Evolutionary conservation across 2,888 invertebrate genomes (phyloP), one percentile per base, ranked within the genome.

Genomic region (Spatulosminthurus flaviceps): DNA sequence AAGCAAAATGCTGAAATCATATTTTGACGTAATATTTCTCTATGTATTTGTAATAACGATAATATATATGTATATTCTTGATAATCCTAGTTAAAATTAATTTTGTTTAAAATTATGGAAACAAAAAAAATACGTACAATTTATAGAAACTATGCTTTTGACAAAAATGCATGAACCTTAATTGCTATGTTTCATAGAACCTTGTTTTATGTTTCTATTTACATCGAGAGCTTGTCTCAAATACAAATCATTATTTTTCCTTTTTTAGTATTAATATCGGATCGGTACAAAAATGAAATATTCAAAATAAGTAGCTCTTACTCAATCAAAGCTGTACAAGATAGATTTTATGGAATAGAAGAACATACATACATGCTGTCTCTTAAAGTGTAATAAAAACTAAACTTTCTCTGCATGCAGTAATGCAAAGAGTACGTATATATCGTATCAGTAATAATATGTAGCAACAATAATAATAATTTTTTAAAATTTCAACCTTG

Each of bases 401-500:
- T 34, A 34, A 34, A 34, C 34, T 34, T 34, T 34, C 34, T 9
- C 34, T 34, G 9, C 34, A n/a, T n/a, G n/a, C n/a, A n/a, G n/a
- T n/a, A 4, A 34, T 34, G 34, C 34, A 34, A 7, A 34, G 5
- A 34, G 34, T 34, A n/a, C n/a, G n/a, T n/a, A 11, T 51, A 13
- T 11, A 16, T 64, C 11, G 22, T 21, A 19, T 22, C 24, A 64
- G 21, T 64, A 1, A 11, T 64, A 64, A 1, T 22, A 24, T 64
- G 24, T 22, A 64, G 16, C 11, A 64, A 26, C 16, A 22, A 64
- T 26, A 22, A 64, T 64, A 19, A 26, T 64, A 19, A 64, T 64
- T 64, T 22, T 13, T 64, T 64, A 22, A 64, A 64, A 64, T 64
- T 64, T 64, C 64, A 64, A 64, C 21, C 22, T 64, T 64, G 64